Conservation (phyloP, 2,113 vertebrate genomes). For the Gopherus flavomarginatus region DNA sequence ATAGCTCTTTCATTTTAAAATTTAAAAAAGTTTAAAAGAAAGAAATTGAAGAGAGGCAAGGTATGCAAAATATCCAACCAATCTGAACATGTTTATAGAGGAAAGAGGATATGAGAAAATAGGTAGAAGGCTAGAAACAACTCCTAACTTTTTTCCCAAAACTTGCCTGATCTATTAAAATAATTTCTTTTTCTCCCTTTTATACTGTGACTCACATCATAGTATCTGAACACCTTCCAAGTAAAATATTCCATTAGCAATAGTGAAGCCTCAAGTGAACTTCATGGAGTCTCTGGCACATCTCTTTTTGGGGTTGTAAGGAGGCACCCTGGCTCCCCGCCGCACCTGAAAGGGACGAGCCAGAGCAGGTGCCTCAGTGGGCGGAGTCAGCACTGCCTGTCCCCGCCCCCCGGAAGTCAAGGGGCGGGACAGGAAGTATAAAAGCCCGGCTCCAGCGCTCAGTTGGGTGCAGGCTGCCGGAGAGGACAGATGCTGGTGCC, state of each 20-base stretch:
- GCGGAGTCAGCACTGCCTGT: no score
- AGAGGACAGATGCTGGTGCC: no score
- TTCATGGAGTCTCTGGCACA: neutral
- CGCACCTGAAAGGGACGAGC: no score
- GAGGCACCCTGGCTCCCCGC: no score
- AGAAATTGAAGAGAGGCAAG: neutral
- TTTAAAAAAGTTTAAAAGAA: neutral
- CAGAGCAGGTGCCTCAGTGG: no score
- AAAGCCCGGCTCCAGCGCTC: no score
- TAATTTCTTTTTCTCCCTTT: neutral
- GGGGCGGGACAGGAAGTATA: no score
- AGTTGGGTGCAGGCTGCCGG: no score
- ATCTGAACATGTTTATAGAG: neutral
- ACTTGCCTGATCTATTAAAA: no score
- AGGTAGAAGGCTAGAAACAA: neutral
- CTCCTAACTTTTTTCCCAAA: no score
- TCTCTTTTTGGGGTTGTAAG: neutral
- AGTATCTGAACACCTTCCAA: neutral
- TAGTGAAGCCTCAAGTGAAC: neutral
- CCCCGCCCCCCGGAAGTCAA: no score
- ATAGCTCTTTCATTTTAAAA: neutral
- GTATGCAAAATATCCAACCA: neutral
- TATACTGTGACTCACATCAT: rapidly evolving
- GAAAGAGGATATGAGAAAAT: neutral
- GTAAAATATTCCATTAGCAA: neutral